Conservation (phyloP, 2,113 vertebrate genomes). For the Scortum barcoo region DNA sequence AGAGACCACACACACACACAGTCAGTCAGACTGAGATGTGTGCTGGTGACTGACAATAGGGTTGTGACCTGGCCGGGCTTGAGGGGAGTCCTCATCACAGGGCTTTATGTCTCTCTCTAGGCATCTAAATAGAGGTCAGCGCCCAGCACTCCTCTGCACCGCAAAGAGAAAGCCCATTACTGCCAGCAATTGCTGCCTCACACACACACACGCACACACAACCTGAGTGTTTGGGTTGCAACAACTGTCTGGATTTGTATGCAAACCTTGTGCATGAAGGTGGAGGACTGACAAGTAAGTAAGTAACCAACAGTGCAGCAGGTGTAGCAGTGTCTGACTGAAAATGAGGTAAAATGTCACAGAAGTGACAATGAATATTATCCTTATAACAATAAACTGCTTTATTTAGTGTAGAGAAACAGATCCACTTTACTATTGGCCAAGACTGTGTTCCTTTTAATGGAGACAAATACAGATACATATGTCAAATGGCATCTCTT, state of each 20-base stretch:
- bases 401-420: not conserved
- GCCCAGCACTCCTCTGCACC: conserved; percentile 48
- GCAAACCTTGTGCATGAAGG: conserved; percentile 22
- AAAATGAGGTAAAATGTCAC: not conserved
- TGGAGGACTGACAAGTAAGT: not conserved
- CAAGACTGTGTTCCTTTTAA: not conserved
- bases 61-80: conserved; percentile 69
- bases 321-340: not conserved
- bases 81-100: conserved; percentile 75
- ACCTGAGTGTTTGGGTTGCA: conserved; percentile 14
- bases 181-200: conserved; percentile 51
- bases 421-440: no score
- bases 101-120: conserved; percentile 76
- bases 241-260: conserved; percentile 38
- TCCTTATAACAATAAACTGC: not conserved
- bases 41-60: conserved; percentile 69
- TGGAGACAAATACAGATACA: not conserved
- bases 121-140: conserved; percentile 83
- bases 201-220: not conserved
- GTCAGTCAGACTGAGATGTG: conserved; percentile 60
- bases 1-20: conserved; percentile 13
- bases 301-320: not conserved
- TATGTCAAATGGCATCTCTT: not conserved
- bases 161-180: conserved; percentile 68
- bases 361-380: not conserved